phyloP scores from a whole-genome alignment of 2,888 invertebrate genomes.

The Phengaris alcon region DNA sequence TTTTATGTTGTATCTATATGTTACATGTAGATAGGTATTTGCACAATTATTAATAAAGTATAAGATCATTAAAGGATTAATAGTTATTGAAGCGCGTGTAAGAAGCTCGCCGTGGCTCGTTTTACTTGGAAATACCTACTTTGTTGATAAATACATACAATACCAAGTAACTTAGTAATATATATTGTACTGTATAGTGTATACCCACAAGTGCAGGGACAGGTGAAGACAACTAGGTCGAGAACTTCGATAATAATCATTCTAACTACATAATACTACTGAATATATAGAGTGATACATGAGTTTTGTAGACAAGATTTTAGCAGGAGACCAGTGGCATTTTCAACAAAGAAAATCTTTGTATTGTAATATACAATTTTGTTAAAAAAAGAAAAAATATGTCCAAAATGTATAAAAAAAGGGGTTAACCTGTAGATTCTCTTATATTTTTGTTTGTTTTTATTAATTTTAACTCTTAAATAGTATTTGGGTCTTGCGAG shows the following conservation, averaged over 20 bases:
- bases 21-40: background rate
- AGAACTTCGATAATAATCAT: constrained; percentile 9
- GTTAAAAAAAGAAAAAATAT: too few species aligned
- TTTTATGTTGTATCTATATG: background rate
- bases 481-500: background rate
- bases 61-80: background rate
- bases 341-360: background rate
- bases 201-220: constrained; percentile 14
- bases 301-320: too few species aligned
- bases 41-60: background rate
- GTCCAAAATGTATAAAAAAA: too few species aligned
- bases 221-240: background rate
- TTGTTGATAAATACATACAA: background rate
- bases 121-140: constrained; percentile 9
- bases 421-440: too few species aligned
- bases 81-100: background rate
- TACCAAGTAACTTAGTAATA: background rate
- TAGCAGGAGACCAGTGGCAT: background rate
- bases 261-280: too few species aligned
- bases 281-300: too few species aligned
- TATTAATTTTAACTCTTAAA: background rate
- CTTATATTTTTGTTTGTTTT: too few species aligned
- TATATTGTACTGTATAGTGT: background rate
- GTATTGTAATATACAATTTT: too few species aligned
- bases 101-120: background rate